Evolutionary conservation across 2,888 invertebrate species (phyloP), one percentile per base, ranked within the genome.

Genomic region (Caenorhabditis sp.): DNA sequence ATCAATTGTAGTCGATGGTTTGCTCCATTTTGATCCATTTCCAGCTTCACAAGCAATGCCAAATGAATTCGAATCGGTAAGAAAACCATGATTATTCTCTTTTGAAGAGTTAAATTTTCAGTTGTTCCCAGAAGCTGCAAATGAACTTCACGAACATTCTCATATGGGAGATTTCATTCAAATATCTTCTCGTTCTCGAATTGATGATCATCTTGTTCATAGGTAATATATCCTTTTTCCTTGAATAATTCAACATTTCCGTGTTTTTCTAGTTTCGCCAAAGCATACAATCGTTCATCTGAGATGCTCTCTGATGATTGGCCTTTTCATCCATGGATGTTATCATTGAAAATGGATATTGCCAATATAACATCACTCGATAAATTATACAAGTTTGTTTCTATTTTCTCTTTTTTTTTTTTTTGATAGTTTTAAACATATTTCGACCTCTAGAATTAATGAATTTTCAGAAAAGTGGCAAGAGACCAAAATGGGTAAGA

Each of bases 81-180:
- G 67, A n/a, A n/a, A n/a, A n/a, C n/a, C n/a, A n/a, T n/a, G n/a
- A n/a, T n/a, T n/a, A n/a, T n/a, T n/a, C n/a, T n/a, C n/a, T n/a
- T n/a, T n/a, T n/a, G n/a, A n/a, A n/a, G n/a, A n/a, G n/a, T n/a
- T 20, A 59, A 20, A 25, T 5, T 52, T 66, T 31, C 62, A 80
- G 80, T 43, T 68, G 10, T 80, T 80, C 67, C 80, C 80, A 2
- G 72, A 66, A 10, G 72, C 78, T 5, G 75, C 76, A 14, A 59
- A 66, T 36, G 12, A 60, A 20, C 67, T 80, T 1, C 67, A 69
- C 14, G 67, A 71, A 53, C 80, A 80, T 52, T 72, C 68, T 8
- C 75, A 74, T 49, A 77, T 80, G 80, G 80, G 80, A 5, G 80
- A 80, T 59, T 80, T 75, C 26, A 76, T 80, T 56, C 78, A 80